Percentiles rank a stretch among this genome's conserved stretches.
Evolutionary conservation across 2,797 vertebrate species (phyloP).

Genomic region (Anas acuta): DNA sequence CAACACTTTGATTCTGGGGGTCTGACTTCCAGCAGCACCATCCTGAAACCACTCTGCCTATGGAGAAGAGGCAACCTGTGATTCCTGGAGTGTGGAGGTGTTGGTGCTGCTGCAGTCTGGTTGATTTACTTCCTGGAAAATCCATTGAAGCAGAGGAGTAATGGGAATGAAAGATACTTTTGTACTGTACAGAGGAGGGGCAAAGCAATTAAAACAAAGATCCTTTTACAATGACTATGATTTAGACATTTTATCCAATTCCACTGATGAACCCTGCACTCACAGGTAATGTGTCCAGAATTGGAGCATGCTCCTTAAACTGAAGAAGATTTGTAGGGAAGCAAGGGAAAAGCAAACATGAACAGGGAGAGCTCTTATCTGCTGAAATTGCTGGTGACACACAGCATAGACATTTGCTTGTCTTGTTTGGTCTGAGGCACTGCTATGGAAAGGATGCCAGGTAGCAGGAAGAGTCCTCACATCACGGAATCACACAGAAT

Average conservation of each 20-base stretch:
- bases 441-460: background rate
- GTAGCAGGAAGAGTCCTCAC: background rate
- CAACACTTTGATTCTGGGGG: background rate
- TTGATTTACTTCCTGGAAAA: slow-evolving; percentile 35
- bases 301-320: background rate
- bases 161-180: slow-evolving; percentile 10
- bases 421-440: background rate
- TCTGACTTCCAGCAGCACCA: background rate
- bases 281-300: background rate
- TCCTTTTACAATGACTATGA: background rate
- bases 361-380: background rate
- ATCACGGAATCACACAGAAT: too few species aligned
- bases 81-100: background rate
- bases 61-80: background rate
- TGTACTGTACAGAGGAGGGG: background rate
- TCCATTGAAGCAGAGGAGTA: background rate
- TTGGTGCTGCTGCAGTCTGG: background rate
- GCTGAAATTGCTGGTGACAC: background rate
- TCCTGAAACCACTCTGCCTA: background rate
- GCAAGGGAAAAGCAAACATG: background rate
- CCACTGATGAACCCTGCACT: background rate
- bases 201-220: background rate
- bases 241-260: background rate
- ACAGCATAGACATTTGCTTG: background rate
- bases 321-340: background rate